phyloP scores from a whole-genome alignment of 2,797 vertebrate species.

The Poliocrania exsul region DNA sequence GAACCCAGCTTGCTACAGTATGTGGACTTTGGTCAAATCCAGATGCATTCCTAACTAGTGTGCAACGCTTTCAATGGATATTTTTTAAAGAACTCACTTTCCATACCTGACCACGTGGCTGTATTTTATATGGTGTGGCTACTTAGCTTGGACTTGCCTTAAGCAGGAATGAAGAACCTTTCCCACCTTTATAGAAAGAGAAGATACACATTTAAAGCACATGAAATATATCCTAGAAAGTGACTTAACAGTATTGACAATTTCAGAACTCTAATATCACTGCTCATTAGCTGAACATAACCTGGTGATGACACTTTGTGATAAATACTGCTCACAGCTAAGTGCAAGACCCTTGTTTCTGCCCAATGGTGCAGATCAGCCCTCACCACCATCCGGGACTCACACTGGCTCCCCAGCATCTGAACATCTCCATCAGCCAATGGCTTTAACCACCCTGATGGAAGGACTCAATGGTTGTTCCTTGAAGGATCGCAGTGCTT shows the following conservation, averaged over 20 bases:
- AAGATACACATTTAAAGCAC: not conserved
- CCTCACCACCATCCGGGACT: accelerated
- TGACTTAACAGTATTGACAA: not conserved
- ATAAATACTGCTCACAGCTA: not conserved
- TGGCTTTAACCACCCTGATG: accelerated
- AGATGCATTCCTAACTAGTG: not conserved
- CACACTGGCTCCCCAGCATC: accelerated
- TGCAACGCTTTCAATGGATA: not conserved
- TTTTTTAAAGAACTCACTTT: not conserved
- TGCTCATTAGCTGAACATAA: not conserved
- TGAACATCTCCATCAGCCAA: not conserved
- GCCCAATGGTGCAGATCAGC: accelerated
- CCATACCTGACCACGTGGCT: accelerated
- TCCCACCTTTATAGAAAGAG: not conserved
- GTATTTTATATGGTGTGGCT: not conserved
- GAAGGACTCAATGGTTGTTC: not conserved
- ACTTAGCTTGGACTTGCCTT: not conserved
- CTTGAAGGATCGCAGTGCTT: not conserved
- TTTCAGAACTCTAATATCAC: not conserved
- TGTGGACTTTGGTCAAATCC: not conserved
- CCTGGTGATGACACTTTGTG: not conserved
- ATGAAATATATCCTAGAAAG: not conserved
- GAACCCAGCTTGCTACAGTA: not conserved
- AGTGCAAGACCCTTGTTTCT: not conserved
- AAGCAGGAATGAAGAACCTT: not conserved